Base-by-base conservation (phyloP, 1,140 invertebrate species). In the Drosophila busckii region DNA sequence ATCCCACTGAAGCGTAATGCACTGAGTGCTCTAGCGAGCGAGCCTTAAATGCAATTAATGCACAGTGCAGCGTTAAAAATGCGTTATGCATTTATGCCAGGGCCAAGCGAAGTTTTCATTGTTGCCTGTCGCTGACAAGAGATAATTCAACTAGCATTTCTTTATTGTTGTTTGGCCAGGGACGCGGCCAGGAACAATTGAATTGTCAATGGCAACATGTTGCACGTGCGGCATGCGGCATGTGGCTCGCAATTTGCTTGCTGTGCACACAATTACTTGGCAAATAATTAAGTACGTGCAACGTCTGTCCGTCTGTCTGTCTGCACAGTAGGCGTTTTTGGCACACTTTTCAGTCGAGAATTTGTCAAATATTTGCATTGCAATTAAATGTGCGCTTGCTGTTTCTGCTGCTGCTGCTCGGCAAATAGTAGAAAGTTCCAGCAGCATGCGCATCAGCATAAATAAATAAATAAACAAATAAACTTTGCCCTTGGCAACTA, bases 241-340 rank as follows among this genome's bases (percentile, higher is more conserved):
- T 23, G 42, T 41, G 8, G 4, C 12, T 13, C 20, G 38, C 31
- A 40, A 38, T 13, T 31, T 12, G 26, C 32, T 49, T 32, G 17
- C 32, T 31, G 44, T 40, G 41, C 55, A 64, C 49, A 38, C 44
- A 54, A 64, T 63, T 40, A 31, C 32, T 54, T 16, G 32, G 7
- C 49, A 64, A 59, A 67, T 67, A 78, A 71, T 80, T 70, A 55
- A 70, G 32, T 55, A 48, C 48, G 34, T 62, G 31, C 35, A 20
- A n/a, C n/a, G n/a, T n/a, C n/a, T n/a, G n/a, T n/a, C n/a, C n/a
- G n/a, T n/a, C n/a, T n/a, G n/a, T n/a, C n/a, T 22, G 50, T 5
- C 32, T 22, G 25, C 31, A 29, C 44, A 42, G 35, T 20, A 22
- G 25, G 32, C 22, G 34, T 48, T 66, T 62, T 58, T 20, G 29